Evolutionary conservation across 2,113 vertebrate species (phyloP), one percentile per base, ranked within the genome.

Genomic region (Cyanocitta stelleri): DNA sequence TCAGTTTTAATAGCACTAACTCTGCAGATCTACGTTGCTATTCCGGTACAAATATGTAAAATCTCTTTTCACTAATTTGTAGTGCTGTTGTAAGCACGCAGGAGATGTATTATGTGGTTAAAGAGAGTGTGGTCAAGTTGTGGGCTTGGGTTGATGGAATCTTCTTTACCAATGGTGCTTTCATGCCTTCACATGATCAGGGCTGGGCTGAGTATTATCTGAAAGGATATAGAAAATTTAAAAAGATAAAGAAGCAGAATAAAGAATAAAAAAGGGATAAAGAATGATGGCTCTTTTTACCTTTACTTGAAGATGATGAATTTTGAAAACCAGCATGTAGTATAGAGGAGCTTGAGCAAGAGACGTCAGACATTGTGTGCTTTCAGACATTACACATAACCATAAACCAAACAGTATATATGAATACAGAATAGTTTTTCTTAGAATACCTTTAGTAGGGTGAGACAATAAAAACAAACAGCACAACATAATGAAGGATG

Each of bases 61-160:
- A 22, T 64, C 49, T 58, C 1, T n/a, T 89, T 73, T 74, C 5
- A 2, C 27, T 39, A 9, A 61, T 69, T 69, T 69, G 5, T n/a
- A 46, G 33, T 16, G 21, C 51, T 62, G 20, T 3, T 30, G 7
- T 62, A 41, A 61, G 17, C 16, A 21, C 0, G 0, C 10, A 18
- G 59, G 37, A 63, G 18, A 27, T 4, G 1, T 8, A 23, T 56
- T 51, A 13, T 2, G 13, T 62, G 11, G 13, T 66, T 81, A 56
- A 68, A 23, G 23, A 73, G 35, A 55, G n/a, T 6, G 7, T 58
- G 39, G 26, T 82, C 39, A 49, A 23, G 13, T 77, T 17, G 15
- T 85, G n/a, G 23, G 37, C 13, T 83, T 69, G 33, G 13, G 8
- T 58, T 66, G 64, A 61, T 52, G n/a, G 39, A 62, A 43, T 81